These are phyloP conservation scores for Orius insidiosus DNA, from an alignment of 1,140 invertebrate genomes.

Conservation along the genomic window DNA sequence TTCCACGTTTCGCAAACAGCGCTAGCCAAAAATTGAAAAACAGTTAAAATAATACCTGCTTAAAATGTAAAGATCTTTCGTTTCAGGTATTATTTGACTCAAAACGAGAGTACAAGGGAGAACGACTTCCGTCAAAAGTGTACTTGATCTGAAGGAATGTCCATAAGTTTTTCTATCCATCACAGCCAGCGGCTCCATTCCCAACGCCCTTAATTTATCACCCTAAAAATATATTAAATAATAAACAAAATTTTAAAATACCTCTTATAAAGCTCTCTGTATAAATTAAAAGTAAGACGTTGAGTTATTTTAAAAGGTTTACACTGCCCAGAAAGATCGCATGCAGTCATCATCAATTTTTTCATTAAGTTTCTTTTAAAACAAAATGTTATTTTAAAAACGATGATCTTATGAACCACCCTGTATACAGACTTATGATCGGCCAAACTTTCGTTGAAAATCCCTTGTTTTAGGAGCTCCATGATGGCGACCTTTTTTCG, in stretches of 20 bases:
- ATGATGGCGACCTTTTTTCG: slow-evolving; percentile 19
- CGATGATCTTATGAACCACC: background rate
- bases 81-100: slow-evolving; percentile 4
- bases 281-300: too few relatives aligned
- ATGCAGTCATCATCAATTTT: slow-evolving; percentile 36
- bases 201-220: background rate
- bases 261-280: too few relatives aligned
- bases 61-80: slow-evolving; percentile 6
- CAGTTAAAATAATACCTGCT: background rate
- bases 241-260: background rate
- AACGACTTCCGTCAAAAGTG: slow-evolving; percentile 2
- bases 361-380: slow-evolving; percentile 26
- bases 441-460: background rate
- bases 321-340: slow-evolving; percentile 34
- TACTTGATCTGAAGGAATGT: slow-evolving; percentile 6
- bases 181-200: background rate
- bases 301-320: slow-evolving; percentile 31
- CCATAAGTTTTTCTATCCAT: slow-evolving; percentile 2
- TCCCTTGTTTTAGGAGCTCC: slow-evolving; percentile 5
- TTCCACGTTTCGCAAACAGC: too few relatives aligned
- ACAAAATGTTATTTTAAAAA: background rate
- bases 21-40: too few relatives aligned
- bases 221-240: background rate
- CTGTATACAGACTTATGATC: too few relatives aligned
- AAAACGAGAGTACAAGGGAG: slow-evolving; percentile 2